Conservation (phyloP, 2,113 vertebrate species). For the Platycercus adscitus region DNA sequence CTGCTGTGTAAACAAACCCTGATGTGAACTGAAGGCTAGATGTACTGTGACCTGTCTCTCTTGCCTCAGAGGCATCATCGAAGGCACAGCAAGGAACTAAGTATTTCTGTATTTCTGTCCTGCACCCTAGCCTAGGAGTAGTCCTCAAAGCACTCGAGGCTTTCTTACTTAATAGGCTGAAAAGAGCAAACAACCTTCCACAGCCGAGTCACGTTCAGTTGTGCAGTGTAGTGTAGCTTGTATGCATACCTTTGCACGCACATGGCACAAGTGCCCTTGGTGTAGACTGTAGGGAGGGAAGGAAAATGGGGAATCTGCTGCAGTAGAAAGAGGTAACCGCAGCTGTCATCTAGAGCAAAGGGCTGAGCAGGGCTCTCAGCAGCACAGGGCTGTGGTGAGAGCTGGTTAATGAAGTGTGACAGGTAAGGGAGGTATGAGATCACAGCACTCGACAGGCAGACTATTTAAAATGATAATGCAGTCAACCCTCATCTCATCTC, state of each 20-base stretch:
- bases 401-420: conserved; percentile 36
- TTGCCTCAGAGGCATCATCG: background rate
- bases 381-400: background rate
- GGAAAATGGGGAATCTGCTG: background rate
- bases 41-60: background rate
- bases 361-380: background rate
- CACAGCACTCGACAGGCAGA: background rate
- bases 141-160: background rate
- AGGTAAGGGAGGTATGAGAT: background rate
- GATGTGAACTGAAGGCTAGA: background rate
- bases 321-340: background rate
- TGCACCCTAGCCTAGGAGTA: accelerated
- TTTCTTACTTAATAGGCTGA: background rate
- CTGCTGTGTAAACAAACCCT: background rate
- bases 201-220: background rate
- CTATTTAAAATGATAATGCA: conserved; percentile 65
- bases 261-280: accelerated
- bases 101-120: background rate
- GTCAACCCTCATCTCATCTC: conserved; percentile 17
- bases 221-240: background rate
- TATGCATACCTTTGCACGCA: accelerated
- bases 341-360: background rate
- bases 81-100: background rate
- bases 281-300: background rate
- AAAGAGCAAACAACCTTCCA: background rate